These are phyloP conservation scores for Drosophila ustulata DNA, from an alignment of 2,888 invertebrate genomes.

Conservation along the genomic window DNA sequence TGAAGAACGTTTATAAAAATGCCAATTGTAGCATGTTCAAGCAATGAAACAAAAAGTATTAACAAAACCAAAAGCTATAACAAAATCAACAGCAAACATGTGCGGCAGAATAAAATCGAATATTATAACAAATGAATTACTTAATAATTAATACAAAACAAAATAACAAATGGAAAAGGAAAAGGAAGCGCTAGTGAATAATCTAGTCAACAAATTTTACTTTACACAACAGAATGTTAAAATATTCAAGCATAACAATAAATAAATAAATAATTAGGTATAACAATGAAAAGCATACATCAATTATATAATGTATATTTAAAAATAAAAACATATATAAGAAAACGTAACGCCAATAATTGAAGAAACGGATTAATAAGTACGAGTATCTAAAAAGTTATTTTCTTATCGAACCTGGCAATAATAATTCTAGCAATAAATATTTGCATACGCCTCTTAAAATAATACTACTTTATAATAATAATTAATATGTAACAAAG, in stretches of 20 bases:
- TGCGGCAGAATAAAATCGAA: constrained; percentile 22
- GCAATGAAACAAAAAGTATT: constrained; percentile 49
- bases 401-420: constrained; percentile 80
- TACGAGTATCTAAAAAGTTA: constrained; percentile 49
- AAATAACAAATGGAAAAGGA: too few species aligned
- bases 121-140: constrained; percentile 8
- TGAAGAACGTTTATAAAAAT: constrained; percentile 34
- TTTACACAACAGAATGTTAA: constrained; percentile 51
- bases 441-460: constrained; percentile 46
- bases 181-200: constrained; percentile 50
- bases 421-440: constrained; percentile 72
- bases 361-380: constrained; percentile 35
- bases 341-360: constrained; percentile 36
- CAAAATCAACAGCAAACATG: background rate
- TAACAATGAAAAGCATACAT: constrained; percentile 17
- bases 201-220: constrained; percentile 67
- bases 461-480: constrained; percentile 27
- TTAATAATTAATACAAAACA: constrained; percentile 4
- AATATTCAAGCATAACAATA: constrained; percentile 52
- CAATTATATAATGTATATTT: constrained; percentile 31
- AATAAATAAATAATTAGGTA: constrained; percentile 35
- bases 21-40: constrained; percentile 46
- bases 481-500: constrained; percentile 20
- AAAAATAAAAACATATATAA: background rate
- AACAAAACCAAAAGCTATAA: constrained; percentile 6